phyloP scores from a whole-genome alignment of 1,140 invertebrate genomes.

The Leptinotarsa undecemlineata region DNA sequence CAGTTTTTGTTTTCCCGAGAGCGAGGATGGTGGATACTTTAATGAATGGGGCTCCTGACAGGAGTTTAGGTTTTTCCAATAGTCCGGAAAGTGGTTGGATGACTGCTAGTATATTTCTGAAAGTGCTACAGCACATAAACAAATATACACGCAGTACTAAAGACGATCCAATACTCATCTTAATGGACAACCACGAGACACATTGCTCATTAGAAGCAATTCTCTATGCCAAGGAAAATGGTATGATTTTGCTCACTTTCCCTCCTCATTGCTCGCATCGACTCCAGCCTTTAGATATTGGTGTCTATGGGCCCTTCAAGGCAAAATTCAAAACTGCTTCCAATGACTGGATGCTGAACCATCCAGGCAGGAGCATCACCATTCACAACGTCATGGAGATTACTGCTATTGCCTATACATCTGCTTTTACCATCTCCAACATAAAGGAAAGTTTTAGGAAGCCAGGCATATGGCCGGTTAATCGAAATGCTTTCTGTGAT shows the following conservation, averaged over 20 bases:
- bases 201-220: slow-evolving; percentile 43
- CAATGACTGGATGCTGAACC: slow-evolving; percentile 18
- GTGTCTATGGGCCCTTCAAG: slow-evolving; percentile 33
- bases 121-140: slow-evolving; percentile 55
- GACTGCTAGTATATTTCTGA: slow-evolving; percentile 38
- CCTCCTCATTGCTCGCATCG: slow-evolving; percentile 28
- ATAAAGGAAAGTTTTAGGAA: slow-evolving; percentile 10
- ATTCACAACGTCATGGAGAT: slow-evolving; percentile 2
- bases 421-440: slow-evolving; percentile 1
- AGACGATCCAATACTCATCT: slow-evolving; percentile 42
- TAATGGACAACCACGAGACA: slow-evolving; percentile 54
- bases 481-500: slow-evolving; percentile 1
- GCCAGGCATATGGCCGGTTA: slow-evolving; percentile 9
- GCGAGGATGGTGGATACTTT: slow-evolving; percentile 32
- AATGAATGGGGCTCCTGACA: slow-evolving; percentile 49
- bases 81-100: slow-evolving; percentile 50
- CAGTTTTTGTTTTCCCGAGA: slow-evolving; percentile 45
- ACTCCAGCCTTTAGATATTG: slow-evolving; percentile 33
- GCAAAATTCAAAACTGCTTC: neutral
- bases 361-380: slow-evolving; percentile 9
- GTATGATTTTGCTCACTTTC: slow-evolving; percentile 47
- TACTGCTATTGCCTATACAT: neutral
- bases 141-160: slow-evolving; percentile 42
- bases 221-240: slow-evolving; percentile 49
- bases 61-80: slow-evolving; percentile 47